These are phyloP conservation scores for Bacillus rossius DNA, from an alignment of 1,140 invertebrate genomes.

Conservation along the genomic window DNA sequence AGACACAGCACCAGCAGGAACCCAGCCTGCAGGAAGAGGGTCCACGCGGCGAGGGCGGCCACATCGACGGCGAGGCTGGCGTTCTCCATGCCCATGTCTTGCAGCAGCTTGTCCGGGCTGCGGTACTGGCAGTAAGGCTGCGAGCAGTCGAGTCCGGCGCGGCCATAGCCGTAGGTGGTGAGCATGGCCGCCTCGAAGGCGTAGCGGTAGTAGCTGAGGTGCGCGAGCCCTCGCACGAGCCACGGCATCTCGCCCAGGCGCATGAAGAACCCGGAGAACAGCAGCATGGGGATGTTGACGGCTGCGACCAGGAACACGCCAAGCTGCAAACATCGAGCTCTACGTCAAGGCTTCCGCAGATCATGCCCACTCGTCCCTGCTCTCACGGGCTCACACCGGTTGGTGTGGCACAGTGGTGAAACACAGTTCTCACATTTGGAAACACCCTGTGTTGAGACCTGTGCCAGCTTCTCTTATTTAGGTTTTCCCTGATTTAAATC, in stretches of 20 bases:
- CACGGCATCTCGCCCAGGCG: conserved; percentile 66
- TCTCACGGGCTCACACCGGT: too few relatives aligned
- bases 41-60: neutral
- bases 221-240: conserved; percentile 57
- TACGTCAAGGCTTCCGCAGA: too few relatives aligned
- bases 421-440: too few relatives aligned
- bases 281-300: conserved; percentile 72
- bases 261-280: conserved; percentile 83
- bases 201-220: conserved; percentile 54
- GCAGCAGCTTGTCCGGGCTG: conserved; percentile 44
- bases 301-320: conserved; percentile 78
- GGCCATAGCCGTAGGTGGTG: conserved; percentile 63
- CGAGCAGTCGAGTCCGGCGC: conserved; percentile 50
- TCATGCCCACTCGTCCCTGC: too few relatives aligned
- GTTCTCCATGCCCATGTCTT: conserved; percentile 32
- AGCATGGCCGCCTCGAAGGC: conserved; percentile 71
- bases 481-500: too few relatives aligned
- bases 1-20: neutral
- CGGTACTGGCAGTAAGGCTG: conserved; percentile 41
- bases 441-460: too few relatives aligned
- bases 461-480: too few relatives aligned
- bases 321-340: too few relatives aligned
- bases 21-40: neutral
- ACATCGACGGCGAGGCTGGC: conserved; percentile 5
- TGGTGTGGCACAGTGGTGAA: too few relatives aligned